phyloP scores from a whole-genome alignment of 2,888 invertebrate species.

The Yponomeuta cagnagella region DNA sequence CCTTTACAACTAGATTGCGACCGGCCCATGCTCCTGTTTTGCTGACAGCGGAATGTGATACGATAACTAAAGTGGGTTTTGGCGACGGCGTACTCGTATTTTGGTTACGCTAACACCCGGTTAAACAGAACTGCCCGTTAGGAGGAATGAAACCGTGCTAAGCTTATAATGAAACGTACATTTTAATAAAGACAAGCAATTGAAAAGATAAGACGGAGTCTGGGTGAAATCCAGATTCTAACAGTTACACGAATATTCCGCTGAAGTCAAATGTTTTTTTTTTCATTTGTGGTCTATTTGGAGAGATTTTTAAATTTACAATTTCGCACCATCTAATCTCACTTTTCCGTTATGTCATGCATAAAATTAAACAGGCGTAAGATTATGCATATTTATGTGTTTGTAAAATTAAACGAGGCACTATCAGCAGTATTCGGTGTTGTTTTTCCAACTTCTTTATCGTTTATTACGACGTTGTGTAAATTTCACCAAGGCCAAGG shows the following conservation, averaged over 20 bases:
- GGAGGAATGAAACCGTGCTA: slow-evolving; percentile 28
- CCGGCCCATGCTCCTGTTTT: slow-evolving; percentile 57
- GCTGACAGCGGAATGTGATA: slow-evolving; percentile 64
- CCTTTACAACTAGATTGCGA: slow-evolving; percentile 59
- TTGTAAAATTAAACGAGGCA: not conserved
- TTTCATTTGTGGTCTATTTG: not conserved
- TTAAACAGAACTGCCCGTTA: slow-evolving; percentile 41
- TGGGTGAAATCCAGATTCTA: slow-evolving; percentile 37
- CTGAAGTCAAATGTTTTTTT: slow-evolving; percentile 23
- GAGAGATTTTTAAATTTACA: not conserved
- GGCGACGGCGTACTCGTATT: slow-evolving; percentile 47
- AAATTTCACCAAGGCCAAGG: slow-evolving; percentile 45
- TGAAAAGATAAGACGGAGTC: slow-evolving; percentile 24
- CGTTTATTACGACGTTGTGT: slow-evolving; percentile 32
- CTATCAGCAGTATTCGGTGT: slow-evolving; percentile 5
- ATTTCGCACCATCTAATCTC: not conserved
- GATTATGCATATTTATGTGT: too few species aligned
- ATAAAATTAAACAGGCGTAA: not conserved
- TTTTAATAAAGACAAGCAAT: slow-evolving; percentile 24
- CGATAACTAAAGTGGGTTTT: slow-evolving; percentile 66
- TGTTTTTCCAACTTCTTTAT: slow-evolving; percentile 46
- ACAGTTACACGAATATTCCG: slow-evolving; percentile 22
- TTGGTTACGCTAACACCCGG: slow-evolving; percentile 48
- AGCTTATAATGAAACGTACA: slow-evolving; percentile 28
- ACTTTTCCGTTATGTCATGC: not conserved